phyloP scores from a whole-genome alignment of 92 coral and sea anemone genomes.

The Montipora capitata region DNA sequence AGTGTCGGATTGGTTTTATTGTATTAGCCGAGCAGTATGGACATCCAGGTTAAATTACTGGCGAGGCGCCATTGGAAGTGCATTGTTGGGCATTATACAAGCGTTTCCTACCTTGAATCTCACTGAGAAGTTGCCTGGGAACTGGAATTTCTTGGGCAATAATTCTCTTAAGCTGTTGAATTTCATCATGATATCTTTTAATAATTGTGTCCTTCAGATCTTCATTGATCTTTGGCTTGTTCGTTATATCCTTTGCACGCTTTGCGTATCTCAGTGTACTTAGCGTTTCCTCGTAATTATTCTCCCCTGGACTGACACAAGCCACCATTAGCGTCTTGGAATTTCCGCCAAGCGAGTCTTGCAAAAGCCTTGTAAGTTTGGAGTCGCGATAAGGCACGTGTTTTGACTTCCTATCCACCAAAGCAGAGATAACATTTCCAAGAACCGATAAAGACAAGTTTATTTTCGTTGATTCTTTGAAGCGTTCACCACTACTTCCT shows the following conservation, averaged over 20 bases:
- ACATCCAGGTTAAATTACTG: too few relatives aligned
- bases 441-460: constrained; percentile 90
- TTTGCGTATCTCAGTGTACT: constrained; percentile 87
- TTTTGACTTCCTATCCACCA: constrained; percentile 86
- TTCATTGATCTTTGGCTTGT: constrained; percentile 86
- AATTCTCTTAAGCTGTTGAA: constrained; percentile 79
- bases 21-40: too few relatives aligned
- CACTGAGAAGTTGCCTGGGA: constrained; percentile 68
- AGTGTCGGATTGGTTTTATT: too few relatives aligned
- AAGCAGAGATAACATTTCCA: constrained; percentile 89
- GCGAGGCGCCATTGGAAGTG: too few relatives aligned
- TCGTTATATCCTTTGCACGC: constrained; percentile 84
- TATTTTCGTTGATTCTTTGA: constrained; percentile 90
- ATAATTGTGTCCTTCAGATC: constrained; percentile 88
- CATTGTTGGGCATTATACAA: not conserved
- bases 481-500: constrained; percentile 90
- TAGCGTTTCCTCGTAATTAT: constrained; percentile 87
- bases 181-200: constrained; percentile 87
- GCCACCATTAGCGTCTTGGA: constrained; percentile 90
- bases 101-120: constrained; percentile 64
- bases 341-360: constrained; percentile 91
- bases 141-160: constrained; percentile 89
- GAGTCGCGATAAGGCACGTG: constrained; percentile 94
- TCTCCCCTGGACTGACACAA: constrained; percentile 88
- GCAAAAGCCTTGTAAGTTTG: constrained; percentile 87